These are phyloP conservation scores for Listrodromus nycthemerus DNA, from an alignment of 2,888 invertebrate species.

Conservation along the genomic window DNA sequence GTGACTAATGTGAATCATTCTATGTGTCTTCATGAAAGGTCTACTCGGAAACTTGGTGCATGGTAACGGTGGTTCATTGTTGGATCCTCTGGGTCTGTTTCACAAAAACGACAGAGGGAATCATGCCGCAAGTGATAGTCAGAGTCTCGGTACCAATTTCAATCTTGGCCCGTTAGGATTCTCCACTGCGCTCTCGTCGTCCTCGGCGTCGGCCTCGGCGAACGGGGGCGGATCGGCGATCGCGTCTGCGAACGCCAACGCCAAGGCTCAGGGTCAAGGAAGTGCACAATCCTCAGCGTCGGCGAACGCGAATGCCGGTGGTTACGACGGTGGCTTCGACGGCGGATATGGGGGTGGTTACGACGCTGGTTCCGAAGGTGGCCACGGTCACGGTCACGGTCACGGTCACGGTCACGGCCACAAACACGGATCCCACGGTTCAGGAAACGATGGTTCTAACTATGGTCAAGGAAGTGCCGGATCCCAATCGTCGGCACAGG, in stretches of 20 bases:
- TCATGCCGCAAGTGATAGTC: constrained; percentile 69
- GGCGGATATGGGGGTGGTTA: constrained; percentile 20
- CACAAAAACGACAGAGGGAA: constrained; percentile 51
- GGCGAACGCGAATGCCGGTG: constrained; percentile 62
- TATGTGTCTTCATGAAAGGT: constrained; percentile 58
- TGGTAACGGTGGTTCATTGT: constrained; percentile 64
- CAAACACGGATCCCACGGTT: constrained; percentile 4
- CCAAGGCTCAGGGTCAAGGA: constrained; percentile 64
- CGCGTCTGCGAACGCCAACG: constrained; percentile 63
- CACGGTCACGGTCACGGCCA: constrained; percentile 22
- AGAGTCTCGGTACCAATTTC: constrained; percentile 71
- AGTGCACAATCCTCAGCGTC: constrained; percentile 51
- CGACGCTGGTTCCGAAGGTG: constrained; percentile 30
- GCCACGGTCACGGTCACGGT: constrained; percentile 11
- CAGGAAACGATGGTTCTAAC: constrained; percentile 32
- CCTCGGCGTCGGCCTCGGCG: constrained; percentile 73
- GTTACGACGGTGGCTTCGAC: constrained; percentile 5
- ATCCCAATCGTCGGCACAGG: constrained; percentile 11
- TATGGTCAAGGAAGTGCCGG: constrained; percentile 17
- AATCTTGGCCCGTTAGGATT: constrained; percentile 77
- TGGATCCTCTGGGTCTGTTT: constrained; percentile 79
- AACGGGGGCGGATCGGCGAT: constrained; percentile 67
- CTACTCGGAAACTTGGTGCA: constrained; percentile 65
- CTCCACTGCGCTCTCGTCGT: constrained; percentile 69
- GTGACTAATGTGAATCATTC: constrained; percentile 43